Percentiles rank a stretch among this genome's conserved stretches.
Evolutionary conservation across 2,113 vertebrate species (phyloP).

Genomic region (Centropus bengalensis): DNA sequence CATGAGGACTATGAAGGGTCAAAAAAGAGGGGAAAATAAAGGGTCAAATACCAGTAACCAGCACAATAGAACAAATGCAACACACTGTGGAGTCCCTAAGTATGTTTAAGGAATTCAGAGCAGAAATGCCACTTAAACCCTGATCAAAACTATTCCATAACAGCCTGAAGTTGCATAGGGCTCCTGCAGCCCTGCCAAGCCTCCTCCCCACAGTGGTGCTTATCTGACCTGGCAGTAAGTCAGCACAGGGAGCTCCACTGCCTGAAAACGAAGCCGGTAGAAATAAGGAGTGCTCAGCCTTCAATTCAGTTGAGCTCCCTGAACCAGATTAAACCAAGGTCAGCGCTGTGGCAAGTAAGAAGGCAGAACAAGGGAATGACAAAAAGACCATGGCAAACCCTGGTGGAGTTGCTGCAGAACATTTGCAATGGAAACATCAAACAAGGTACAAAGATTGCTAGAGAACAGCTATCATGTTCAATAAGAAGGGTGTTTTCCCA

Average conservation of each 20-base stretch:
- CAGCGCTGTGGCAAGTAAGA: background rate
- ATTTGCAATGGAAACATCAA: background rate
- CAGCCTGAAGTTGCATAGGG: background rate
- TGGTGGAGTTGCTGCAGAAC: background rate
- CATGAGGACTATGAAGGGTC: constrained; percentile 79
- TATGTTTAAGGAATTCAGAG: background rate
- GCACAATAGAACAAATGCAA: background rate
- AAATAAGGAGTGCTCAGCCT: background rate
- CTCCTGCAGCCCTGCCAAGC: background rate
- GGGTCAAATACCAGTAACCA: background rate
- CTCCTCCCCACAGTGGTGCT: background rate
- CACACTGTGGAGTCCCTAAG: background rate
- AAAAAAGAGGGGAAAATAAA: background rate
- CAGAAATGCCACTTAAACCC: background rate
- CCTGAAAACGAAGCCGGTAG: background rate
- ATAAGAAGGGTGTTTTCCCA: background rate
- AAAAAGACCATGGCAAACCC: background rate
- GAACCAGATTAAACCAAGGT: background rate
- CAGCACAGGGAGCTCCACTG: background rate
- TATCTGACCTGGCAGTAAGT: background rate
- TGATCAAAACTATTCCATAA: background rate
- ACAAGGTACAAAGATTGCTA: background rate
- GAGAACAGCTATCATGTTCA: background rate
- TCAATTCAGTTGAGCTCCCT: background rate
- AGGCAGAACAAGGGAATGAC: background rate